Evolutionary conservation across 2,113 vertebrate genomes (phyloP).

Genomic region (Desmodus rotundus): DNA sequence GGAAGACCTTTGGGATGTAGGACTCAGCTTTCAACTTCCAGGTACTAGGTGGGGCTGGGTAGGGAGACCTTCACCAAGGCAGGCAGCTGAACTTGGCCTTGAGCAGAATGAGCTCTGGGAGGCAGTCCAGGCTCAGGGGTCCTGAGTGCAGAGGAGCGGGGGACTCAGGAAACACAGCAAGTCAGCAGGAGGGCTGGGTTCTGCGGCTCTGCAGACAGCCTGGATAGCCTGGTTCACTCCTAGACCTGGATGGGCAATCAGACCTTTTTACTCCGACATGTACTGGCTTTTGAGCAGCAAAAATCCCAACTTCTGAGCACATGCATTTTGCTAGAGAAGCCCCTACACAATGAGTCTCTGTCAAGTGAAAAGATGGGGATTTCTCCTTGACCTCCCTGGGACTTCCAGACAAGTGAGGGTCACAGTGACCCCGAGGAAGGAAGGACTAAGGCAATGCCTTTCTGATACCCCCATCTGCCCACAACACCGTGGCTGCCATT

Average conservation of each 20-base stretch:
- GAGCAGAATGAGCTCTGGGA: no score
- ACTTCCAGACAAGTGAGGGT: fast-evolving
- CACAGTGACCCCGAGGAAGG: neutral
- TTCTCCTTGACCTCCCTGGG: fast-evolving
- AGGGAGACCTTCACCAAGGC: neutral
- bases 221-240: fast-evolving
- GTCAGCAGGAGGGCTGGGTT: fast-evolving
- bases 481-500: fast-evolving
- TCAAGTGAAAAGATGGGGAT: fast-evolving
- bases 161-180: neutral
- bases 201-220: neutral
- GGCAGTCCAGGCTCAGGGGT: no score
- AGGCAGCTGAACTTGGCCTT: fast-evolving
- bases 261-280: fast-evolving
- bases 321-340: fast-evolving
- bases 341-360: neutral
- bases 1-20: fast-evolving
- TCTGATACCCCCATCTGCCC: fast-evolving
- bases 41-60: neutral
- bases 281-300: neutral
- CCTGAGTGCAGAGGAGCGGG: fast-evolving
- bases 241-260: fast-evolving
- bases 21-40: neutral
- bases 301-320: neutral
- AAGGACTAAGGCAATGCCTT: fast-evolving